A percentile compares a stretch with the other conserved stretches of the same genome.
Conservation (phyloP, 2,888 invertebrate genomes). For the Apotomis turbidana region DNA sequence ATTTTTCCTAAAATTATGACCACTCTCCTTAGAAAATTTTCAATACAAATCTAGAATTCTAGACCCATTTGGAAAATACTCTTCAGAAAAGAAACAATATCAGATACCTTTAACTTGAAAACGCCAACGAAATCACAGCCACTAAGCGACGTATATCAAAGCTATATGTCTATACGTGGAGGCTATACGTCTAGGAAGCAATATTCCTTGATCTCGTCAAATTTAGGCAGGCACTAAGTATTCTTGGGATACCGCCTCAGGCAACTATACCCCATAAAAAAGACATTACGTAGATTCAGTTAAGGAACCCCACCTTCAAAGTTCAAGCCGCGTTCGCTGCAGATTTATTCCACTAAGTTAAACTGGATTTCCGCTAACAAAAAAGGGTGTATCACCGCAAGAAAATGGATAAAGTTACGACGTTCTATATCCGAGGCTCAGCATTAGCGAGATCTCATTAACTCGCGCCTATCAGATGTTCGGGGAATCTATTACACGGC, state of each 20-base stretch:
- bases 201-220: constrained; percentile 8
- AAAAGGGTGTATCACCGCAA: not conserved
- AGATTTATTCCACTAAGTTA: constrained; percentile 39
- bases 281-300: constrained; percentile 17
- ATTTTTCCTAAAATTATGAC: too few species aligned
- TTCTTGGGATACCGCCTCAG: constrained; percentile 1
- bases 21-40: too few species aligned
- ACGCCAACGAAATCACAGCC: too few species aligned
- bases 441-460: constrained; percentile 49
- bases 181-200: constrained; percentile 1
- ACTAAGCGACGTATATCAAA: too few species aligned
- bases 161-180: too few species aligned
- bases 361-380: constrained; percentile 16
- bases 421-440: not conserved
- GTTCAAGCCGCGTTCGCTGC: constrained; percentile 1
- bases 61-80: too few species aligned
- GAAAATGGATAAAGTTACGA: not conserved
- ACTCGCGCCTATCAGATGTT: constrained; percentile 50
- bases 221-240: not conserved
- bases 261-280: constrained; percentile 22
- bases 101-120: too few species aligned
- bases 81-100: too few species aligned
- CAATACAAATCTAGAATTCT: too few species aligned
- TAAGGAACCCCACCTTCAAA: constrained; percentile 18
- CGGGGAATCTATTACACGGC: constrained; percentile 53